Percentiles rank a stretch among this genome's conserved stretches.
Evolutionary conservation across 2,113 vertebrate species (phyloP).

Genomic region (Seriola dumerili): DNA sequence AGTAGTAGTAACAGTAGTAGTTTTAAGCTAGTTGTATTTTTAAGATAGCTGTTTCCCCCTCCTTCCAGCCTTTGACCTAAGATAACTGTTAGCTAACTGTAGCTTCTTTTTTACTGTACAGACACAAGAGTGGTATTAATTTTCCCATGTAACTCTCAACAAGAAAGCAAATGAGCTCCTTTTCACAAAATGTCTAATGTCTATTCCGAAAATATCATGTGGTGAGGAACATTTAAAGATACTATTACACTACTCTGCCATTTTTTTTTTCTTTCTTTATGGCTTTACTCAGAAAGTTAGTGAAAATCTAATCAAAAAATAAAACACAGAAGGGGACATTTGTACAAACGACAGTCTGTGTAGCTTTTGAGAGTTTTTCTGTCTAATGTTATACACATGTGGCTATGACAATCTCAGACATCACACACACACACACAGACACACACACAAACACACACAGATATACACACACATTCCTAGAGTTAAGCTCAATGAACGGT

Average conservation of each 20-base stretch:
- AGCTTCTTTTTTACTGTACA: neutral
- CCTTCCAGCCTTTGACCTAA: neutral
- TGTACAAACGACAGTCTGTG: neutral
- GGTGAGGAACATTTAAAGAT: neutral
- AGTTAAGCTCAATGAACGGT: conserved; percentile 11
- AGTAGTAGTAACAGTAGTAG: too few relatives aligned
- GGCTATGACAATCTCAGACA: neutral
- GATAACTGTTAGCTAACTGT: neutral
- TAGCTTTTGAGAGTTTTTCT: neutral
- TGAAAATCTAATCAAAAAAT: neutral
- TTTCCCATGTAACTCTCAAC: neutral
- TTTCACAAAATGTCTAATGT: conserved; percentile 10
- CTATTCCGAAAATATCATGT: neutral
- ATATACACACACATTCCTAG: neutral
- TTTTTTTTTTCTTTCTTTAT: neutral
- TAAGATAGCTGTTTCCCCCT: neutral
- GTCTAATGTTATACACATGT: conserved; percentile 1
- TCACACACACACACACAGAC: neutral
- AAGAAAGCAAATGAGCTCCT: neutral
- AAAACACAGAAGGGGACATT: neutral
- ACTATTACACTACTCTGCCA: neutral
- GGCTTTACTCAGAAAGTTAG: neutral
- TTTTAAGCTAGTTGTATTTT: too few relatives aligned
- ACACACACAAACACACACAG: conserved; percentile 8
- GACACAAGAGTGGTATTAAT: neutral